Conservation (phyloP, 2,888 invertebrate genomes). For the Sisyra terminalis region DNA sequence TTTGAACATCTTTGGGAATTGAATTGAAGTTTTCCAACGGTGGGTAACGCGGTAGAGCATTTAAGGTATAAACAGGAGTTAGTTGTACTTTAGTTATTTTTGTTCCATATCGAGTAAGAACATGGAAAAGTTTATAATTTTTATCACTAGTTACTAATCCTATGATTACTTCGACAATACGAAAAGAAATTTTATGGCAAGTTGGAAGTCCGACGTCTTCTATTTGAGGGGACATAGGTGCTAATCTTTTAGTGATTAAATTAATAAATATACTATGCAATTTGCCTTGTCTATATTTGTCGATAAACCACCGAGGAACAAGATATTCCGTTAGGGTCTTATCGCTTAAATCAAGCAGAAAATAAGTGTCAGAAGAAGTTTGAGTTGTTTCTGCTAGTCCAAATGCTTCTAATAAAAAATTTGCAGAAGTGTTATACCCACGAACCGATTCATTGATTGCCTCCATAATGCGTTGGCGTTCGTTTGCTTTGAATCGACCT, state of each 20-base stretch:
- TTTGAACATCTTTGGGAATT: conserved; percentile 17
- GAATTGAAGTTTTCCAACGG: conserved; percentile 20
- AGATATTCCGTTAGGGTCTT: conserved; percentile 13
- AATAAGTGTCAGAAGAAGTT: not conserved
- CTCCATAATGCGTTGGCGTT: conserved; percentile 32
- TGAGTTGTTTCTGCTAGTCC: not conserved
- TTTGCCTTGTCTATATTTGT: conserved; percentile 38
- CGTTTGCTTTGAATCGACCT: conserved; percentile 36
- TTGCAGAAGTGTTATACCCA: conserved; percentile 35
- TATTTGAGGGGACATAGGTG: conserved; percentile 51
- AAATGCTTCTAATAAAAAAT: not conserved
- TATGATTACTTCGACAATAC: conserved; percentile 43
- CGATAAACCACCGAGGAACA: conserved; percentile 47
- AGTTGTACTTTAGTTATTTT: conserved; percentile 14
- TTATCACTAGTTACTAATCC: conserved; percentile 19
- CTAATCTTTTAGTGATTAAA: conserved; percentile 42
- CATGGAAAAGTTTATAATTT: conserved; percentile 16
- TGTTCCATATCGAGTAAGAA: conserved; percentile 18
- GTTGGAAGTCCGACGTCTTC: conserved; percentile 47
- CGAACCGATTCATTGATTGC: conserved; percentile 45
- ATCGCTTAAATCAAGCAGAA: not conserved
- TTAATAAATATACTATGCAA: conserved; percentile 54
- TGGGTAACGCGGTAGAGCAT: conserved; percentile 18
- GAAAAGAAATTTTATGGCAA: conserved; percentile 38
- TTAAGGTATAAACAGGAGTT: conserved; percentile 11